Base-by-base conservation (phyloP, 2,888 invertebrate species). In the Scelioninae gen. 2 region DNA sequence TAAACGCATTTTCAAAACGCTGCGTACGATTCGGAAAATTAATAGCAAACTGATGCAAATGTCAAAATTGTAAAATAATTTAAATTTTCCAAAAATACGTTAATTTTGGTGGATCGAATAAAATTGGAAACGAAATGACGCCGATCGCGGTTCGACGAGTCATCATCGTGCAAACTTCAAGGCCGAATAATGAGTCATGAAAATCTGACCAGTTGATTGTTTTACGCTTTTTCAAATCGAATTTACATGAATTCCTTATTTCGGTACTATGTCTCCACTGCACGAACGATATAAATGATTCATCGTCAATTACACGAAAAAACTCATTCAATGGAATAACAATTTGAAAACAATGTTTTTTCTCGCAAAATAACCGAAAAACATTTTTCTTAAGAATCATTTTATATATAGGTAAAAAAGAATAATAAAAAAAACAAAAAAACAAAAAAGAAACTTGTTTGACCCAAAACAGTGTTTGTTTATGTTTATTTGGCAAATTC, bases 111-210 rank as follows among this genome's bases (percentile, higher is more conserved):
- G 22, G 5, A 22, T 25, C 25, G 25, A 3, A 6, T 13, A 33
- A 52, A 55, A 43, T 50, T 57, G 15, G 11, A 50, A 50, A 43
- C 11, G 37, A 28, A 63, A 25, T 57, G 43, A 64, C 57, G 57
- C 33, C 28, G 15, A 46, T 48, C 13, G 57, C 33, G n/a, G 52
- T 58, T 67, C 68, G 61, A 53, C 69, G 60, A 73, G 58, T 65
- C 64, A 73, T 60, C 73, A 52, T 31, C 13, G 70, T 57, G 35
- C 64, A 48, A 74, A 74, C 63, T 71, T 63, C 74, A 74, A 74
- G 74, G 74, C 37, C 16, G 50, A 39, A 35, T 46, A 28, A 67
- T 81, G 81, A 81, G 71, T 81, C 81, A 81, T 75, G 76, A 75
- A 79, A 81, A 79, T 81, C 77, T 76, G 75, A 61, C 53, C 73